These are phyloP conservation scores for Drosophila lowei DNA, from an alignment of 1,140 invertebrate species.

Conservation along the genomic window DNA sequence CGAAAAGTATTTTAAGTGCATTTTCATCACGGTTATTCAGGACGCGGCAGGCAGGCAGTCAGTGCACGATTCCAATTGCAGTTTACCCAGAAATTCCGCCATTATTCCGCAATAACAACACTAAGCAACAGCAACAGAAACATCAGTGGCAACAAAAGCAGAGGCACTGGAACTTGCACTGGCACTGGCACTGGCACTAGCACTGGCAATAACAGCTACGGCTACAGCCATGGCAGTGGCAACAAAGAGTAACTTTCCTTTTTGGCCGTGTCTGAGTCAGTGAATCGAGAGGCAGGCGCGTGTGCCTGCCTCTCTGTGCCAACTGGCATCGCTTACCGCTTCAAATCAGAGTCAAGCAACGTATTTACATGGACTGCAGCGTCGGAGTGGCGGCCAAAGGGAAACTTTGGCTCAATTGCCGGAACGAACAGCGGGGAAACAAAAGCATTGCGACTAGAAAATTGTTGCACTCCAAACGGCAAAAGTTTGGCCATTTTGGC, in stretches of 20 bases:
- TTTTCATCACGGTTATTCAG: constrained; percentile 80
- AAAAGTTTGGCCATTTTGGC: constrained; percentile 64
- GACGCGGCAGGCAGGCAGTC: constrained; percentile 43
- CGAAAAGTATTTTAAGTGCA: constrained; percentile 81
- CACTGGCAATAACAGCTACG: too few relatives aligned
- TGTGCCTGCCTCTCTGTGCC: constrained; percentile 35
- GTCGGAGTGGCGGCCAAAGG: constrained; percentile 24
- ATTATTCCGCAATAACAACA: constrained; percentile 70
- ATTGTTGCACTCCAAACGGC: constrained; percentile 61
- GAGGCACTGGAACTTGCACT: constrained; percentile 11
- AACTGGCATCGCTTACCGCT: constrained; percentile 72
- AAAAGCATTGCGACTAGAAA: constrained; percentile 40
- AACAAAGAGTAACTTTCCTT: constrained; percentile 55
- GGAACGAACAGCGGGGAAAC: constrained; percentile 18
- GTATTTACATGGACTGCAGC: constrained; percentile 70
- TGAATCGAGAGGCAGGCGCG: constrained; percentile 38
- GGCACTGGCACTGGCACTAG: constrained; percentile 7
- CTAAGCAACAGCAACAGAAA: constrained; percentile 27
- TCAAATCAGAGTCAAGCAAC: constrained; percentile 69
- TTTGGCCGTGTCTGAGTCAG: constrained; percentile 20
- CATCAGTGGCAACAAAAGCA: constrained; percentile 29
- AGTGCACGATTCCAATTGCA: constrained; percentile 67
- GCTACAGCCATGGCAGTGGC: not conserved
- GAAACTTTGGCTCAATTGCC: constrained; percentile 67
- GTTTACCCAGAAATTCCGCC: constrained; percentile 57